A percentile compares a stretch with the other conserved stretches of the same genome.
Evolutionary conservation across 2,797 vertebrate species (phyloP).

Genomic region (Dermochelys coriacea): DNA sequence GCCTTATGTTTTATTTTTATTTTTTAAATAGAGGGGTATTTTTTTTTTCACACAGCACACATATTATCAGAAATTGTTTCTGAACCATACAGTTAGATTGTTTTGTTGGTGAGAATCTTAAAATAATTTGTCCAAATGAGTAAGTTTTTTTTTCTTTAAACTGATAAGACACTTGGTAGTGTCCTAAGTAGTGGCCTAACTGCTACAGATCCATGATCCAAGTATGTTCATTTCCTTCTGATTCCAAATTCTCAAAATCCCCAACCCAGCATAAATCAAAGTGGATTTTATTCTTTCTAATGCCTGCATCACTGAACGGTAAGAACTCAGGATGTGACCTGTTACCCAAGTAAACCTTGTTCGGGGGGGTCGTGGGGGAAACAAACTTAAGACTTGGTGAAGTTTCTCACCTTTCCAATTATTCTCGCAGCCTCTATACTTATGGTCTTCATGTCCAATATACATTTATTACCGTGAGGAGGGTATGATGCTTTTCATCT

Average conservation of each 20-base stretch:
- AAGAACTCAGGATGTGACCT: too few relatives aligned
- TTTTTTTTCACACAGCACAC: background rate
- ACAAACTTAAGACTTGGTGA: too few relatives aligned
- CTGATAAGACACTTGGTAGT: background rate
- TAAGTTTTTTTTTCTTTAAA: too few relatives aligned
- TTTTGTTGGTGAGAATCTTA: background rate
- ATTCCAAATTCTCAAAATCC: constrained; percentile 17
- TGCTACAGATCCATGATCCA: constrained; percentile 4
- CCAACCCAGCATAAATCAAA: constrained; percentile 26
- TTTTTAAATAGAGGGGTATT: background rate
- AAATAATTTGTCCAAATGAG: background rate
- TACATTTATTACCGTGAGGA: background rate
- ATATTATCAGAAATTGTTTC: background rate
- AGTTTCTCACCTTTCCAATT: background rate
- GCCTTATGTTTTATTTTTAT: background rate
- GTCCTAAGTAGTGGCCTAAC: background rate
- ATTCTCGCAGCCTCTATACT: accelerated
- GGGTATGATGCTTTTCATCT: constrained; percentile 9
- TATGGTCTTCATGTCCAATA: accelerated
- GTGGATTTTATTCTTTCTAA: too few relatives aligned
- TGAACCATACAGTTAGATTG: background rate
- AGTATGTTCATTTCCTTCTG: too few relatives aligned
- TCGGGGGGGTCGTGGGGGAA: too few relatives aligned
- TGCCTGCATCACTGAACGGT: too few relatives aligned
- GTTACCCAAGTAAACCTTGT: too few relatives aligned